Evolutionary conservation across 2,113 vertebrate species (phyloP), one percentile per base, ranked within the genome.

Genomic region (Amblyopsis rosae): DNA sequence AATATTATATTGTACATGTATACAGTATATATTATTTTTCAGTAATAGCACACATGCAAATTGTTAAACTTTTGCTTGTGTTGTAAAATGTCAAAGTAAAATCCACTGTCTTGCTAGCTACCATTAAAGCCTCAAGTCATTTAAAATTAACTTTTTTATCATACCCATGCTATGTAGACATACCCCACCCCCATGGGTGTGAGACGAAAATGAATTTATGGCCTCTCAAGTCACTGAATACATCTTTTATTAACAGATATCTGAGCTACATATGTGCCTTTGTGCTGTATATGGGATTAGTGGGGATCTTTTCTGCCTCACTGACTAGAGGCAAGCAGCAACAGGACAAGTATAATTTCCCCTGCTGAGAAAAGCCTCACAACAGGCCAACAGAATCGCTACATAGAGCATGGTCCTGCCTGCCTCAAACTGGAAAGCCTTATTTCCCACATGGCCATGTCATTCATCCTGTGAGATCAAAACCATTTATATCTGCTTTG

Each of bases 231-330:
- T 89, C 84, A 88, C 79, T 83, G 79, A 84, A 83, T 88, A 81
- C 70, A 57, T 74, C 69, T 69, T 83, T 84, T 86, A 83, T 86
- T 82, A 77, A 65, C 67, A 8, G 50, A 82, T 83, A 77, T 77
- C 67, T 11, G 17, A 16, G 75, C 75, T 83, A 78, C 84, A 82
- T 81, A 82, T 77, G 80, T 75, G 73, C 70, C 65, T 82, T 83
- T 83, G 82, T 79, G 73, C 81, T 69, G 75, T 66, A 67, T 81
- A 73, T 72, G 60, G 81, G 81, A 87, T 88, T 86, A 87, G 81
- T 75, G 68, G 64, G 59, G 76, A 80, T 89, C 71, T 79, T 89
- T 87, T 88, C 90, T 88, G 86, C 84, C 77, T 86, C 86, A 82
- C 81, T 88, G 73, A 72, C 59, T 77, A 70, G 65, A 35, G 9